Conservation (phyloP, 1,140 invertebrate species). For the Eurytemora carolleeae region DNA sequence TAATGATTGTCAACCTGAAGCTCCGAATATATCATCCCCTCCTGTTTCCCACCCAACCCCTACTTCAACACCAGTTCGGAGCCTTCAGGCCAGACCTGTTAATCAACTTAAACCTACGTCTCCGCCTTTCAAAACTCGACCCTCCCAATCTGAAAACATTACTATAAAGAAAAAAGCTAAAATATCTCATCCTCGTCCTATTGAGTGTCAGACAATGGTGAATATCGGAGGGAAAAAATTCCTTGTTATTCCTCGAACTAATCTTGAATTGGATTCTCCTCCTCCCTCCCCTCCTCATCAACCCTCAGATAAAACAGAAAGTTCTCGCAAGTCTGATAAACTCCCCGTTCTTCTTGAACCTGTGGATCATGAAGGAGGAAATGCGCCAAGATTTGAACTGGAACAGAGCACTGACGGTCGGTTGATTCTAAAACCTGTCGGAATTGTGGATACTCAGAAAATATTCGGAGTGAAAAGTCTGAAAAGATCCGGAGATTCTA, state of each 20-base stretch:
- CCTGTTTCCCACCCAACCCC: no score
- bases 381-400: conserved; percentile 6
- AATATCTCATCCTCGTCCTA: background rate
- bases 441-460: background rate
- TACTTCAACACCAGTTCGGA: no score
- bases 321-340: background rate
- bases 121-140: no score
- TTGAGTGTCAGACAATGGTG: conserved; percentile 8
- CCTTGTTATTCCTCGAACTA: conserved; percentile 5
- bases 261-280: background rate
- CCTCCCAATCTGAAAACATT: background rate
- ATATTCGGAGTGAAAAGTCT: background rate
- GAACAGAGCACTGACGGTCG: conserved; percentile 7
- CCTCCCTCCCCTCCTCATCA: background rate
- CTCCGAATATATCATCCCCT: no score
- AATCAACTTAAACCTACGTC: no score
- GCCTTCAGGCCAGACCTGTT: no score
- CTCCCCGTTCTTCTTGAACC: conserved; percentile 12
- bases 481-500: no score
- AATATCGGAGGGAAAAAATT: conserved; percentile 15
- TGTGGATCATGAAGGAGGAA: background rate
- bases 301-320: background rate
- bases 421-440: background rate
- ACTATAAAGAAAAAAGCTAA: background rate
- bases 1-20: background rate